Conservation (phyloP, 2,797 vertebrate species). For the Diglossa cyanea region DNA sequence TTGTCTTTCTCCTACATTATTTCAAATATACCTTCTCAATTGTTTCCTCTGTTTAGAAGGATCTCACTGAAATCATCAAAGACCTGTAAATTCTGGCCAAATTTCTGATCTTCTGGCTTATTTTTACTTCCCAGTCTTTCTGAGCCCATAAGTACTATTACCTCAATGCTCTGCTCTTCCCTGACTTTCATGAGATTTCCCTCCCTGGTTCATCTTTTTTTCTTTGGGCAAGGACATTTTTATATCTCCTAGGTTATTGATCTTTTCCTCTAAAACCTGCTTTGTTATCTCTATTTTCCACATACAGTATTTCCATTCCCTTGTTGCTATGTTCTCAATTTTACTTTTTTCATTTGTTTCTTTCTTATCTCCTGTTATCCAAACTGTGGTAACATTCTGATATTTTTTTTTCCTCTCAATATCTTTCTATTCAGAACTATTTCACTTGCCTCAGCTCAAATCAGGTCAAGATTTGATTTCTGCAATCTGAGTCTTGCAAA, state of each 20-base stretch:
- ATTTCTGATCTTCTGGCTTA: background rate
- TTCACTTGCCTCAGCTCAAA: background rate
- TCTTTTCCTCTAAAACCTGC: background rate
- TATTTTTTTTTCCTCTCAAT: background rate
- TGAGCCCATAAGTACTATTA: background rate
- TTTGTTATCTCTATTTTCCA: background rate
- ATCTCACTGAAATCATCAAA: background rate
- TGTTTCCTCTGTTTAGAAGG: background rate
- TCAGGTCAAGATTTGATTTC: slow-evolving; percentile 1
- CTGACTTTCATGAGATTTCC: background rate
- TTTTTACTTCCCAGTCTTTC: background rate
- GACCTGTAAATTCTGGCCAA: background rate
- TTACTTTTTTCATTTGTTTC: background rate
- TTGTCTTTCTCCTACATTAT: background rate
- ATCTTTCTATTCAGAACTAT: background rate
- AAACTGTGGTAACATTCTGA: background rate
- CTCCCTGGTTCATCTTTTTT: background rate
- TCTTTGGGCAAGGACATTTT: background rate
- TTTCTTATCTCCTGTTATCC: background rate
- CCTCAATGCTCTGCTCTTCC: background rate
- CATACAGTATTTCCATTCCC: background rate
- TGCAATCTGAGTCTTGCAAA: background rate
- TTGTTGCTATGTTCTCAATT: background rate
- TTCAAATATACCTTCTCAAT: background rate
- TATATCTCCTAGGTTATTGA: background rate